Conservation (phyloP, 2,888 invertebrate genomes). For the Euproctis similis region DNA sequence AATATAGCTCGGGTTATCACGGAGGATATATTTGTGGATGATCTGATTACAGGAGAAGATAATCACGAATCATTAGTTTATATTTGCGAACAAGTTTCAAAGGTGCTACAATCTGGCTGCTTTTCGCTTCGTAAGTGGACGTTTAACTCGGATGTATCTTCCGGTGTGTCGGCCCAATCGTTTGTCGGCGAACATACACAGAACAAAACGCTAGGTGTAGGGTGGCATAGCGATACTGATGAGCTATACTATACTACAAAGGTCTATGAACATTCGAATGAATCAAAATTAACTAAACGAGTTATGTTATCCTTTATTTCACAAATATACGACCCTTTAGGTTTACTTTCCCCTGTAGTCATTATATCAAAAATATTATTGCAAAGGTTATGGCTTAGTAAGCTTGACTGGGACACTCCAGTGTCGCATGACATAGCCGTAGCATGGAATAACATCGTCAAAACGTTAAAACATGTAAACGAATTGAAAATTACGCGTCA, state of each 20-base stretch:
- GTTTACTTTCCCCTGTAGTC: no score
- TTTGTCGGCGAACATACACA: no score
- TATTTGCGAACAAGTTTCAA: background rate
- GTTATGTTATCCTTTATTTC: no score
- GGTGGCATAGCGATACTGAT: no score
- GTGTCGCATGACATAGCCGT: background rate
- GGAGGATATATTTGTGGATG: constrained; percentile 1
- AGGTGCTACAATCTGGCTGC: constrained; percentile 1
- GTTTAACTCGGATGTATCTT: constrained; percentile 1
- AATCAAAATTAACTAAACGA: no score
- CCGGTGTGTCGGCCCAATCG: no score
- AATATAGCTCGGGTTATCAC: background rate
- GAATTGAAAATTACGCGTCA: background rate
- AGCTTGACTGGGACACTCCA: constrained; percentile 1
- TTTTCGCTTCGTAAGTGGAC: constrained; percentile 2
- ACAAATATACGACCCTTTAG: no score
- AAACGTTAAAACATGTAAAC: background rate
- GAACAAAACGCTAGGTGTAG: no score
- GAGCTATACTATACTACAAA: no score
- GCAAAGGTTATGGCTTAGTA: constrained; percentile 1
- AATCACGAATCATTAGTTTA: background rate
- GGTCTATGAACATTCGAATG: no score
- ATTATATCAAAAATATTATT: constrained; percentile 1
- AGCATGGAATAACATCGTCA: background rate
- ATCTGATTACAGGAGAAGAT: constrained; percentile 1